A percentile compares a stretch with the other conserved stretches of the same genome.
Conservation (phyloP, 2,888 invertebrate genomes). For the Xestobium rufovillosum region DNA sequence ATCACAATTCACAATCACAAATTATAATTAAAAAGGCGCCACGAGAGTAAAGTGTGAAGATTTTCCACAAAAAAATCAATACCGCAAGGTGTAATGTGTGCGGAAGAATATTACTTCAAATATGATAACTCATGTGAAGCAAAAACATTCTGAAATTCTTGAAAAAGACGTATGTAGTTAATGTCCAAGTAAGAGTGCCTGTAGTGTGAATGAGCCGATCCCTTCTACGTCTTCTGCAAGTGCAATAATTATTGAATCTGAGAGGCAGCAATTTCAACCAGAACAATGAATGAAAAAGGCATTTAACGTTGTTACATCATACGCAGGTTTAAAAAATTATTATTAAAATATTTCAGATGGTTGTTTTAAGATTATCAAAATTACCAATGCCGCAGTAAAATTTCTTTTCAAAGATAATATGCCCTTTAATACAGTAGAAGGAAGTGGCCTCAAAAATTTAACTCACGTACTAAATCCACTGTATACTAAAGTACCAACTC, state of each 20-base stretch:
- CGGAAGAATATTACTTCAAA: constrained; percentile 6
- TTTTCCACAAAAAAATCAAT: constrained; percentile 5
- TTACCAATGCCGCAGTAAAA: constrained; percentile 7
- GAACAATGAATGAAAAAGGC: constrained; percentile 2
- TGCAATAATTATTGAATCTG: constrained; percentile 2
- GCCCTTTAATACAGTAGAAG: constrained; percentile 8
- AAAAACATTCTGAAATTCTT: constrained; percentile 7
- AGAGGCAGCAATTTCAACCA: constrained; percentile 1
- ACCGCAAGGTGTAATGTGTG: constrained; percentile 8
- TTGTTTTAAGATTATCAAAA: constrained; percentile 6
- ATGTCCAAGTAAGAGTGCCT: no score
- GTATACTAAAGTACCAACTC: constrained; percentile 10
- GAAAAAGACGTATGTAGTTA: no score
- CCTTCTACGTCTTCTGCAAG: no score
- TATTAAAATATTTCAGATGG: constrained; percentile 4
- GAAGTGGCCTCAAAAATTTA: constrained; percentile 5
- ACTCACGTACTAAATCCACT: constrained; percentile 6
- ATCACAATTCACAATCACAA: no score
- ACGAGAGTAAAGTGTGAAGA: constrained; percentile 6
- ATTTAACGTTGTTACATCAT: constrained; percentile 5
- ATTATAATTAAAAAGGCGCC: constrained; percentile 6
- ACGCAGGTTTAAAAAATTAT: neutral
- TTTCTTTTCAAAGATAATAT: constrained; percentile 8
- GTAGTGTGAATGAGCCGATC: no score
- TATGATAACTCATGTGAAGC: constrained; percentile 7